A percentile compares a stretch with the other conserved stretches of the same genome.
Conservation (phyloP, 2,797 vertebrate species). For the Lagocephalus sceleratus region DNA sequence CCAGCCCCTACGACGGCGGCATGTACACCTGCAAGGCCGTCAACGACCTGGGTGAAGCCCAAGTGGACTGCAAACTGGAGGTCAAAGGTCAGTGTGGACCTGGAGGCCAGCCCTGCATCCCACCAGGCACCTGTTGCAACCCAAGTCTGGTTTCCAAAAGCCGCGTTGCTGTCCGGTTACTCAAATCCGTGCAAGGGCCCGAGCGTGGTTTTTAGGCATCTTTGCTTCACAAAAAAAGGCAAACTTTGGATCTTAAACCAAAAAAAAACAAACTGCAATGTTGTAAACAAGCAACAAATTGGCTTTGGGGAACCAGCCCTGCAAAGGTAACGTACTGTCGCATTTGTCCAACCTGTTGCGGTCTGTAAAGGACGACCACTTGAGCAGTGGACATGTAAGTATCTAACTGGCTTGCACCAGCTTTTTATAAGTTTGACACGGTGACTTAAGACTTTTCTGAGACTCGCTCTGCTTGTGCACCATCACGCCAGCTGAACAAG, state of each 20-base stretch:
- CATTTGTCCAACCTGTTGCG: slow-evolving; percentile 36
- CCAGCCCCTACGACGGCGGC: slow-evolving; percentile 91
- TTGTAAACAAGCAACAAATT: slow-evolving; percentile 8
- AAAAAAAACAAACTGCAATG: neutral
- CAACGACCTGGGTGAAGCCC: slow-evolving; percentile 89
- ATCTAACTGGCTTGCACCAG: slow-evolving; percentile 44
- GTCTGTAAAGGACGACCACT: slow-evolving; percentile 37
- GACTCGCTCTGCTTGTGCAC: too few relatives aligned
- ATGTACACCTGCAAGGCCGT: slow-evolving; percentile 89
- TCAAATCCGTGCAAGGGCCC: neutral
- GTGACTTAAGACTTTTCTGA: too few relatives aligned
- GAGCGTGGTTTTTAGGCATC: neutral
- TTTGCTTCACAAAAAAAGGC: slow-evolving; percentile 2
- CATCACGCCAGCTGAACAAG: neutral
- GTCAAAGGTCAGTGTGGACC: slow-evolving; percentile 88
- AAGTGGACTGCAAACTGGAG: slow-evolving; percentile 96
- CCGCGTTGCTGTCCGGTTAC: neutral
- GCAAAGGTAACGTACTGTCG: slow-evolving; percentile 7
- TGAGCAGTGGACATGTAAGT: slow-evolving; percentile 61
- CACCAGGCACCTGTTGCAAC: slow-evolving; percentile 4
- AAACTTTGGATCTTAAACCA: neutral
- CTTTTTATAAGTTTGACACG: slow-evolving; percentile 27
- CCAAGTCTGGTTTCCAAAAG: slow-evolving; percentile 49
- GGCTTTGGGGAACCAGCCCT: slow-evolving; percentile 52
- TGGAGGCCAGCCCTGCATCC: neutral